Conservation (phyloP, 1,140 invertebrate species). For the Cydia strobilella region DNA sequence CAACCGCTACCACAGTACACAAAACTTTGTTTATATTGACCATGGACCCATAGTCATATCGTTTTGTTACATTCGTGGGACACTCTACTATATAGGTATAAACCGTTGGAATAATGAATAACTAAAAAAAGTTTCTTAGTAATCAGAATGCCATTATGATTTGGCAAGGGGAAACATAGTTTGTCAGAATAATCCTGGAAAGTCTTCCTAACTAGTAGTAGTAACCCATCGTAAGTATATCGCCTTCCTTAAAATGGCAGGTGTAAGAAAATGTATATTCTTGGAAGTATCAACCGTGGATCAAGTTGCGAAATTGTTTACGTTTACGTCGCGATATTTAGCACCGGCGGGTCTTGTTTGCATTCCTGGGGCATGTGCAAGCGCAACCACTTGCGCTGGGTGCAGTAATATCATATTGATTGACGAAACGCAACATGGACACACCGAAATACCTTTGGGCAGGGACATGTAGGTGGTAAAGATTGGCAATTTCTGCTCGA, state of each 20-base stretch:
- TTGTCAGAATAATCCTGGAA: too few species aligned
- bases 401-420: neutral
- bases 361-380: slow-evolving; percentile 14
- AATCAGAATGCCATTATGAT: too few species aligned
- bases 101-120: too few species aligned
- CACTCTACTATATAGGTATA: too few species aligned
- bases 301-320: slow-evolving; percentile 21
- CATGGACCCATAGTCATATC: neutral
- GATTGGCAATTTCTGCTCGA: neutral
- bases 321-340: slow-evolving; percentile 6
- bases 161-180: too few species aligned
- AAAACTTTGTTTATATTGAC: neutral
- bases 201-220: too few species aligned
- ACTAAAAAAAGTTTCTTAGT: too few species aligned
- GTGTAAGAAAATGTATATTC: neutral
- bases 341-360: slow-evolving; percentile 2
- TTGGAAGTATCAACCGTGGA: neutral
- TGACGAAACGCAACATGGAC: neutral
- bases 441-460: neutral
- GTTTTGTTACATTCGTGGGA: neutral
- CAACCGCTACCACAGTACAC: slow-evolving; percentile 12
- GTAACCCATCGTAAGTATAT: too few species aligned
- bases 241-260: neutral
- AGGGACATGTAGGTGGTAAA: neutral
- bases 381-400: neutral